Percentiles rank a stretch among this genome's conserved stretches.
Conservation (phyloP, 2,113 vertebrate species). For the Erythrocercus mccallii region DNA sequence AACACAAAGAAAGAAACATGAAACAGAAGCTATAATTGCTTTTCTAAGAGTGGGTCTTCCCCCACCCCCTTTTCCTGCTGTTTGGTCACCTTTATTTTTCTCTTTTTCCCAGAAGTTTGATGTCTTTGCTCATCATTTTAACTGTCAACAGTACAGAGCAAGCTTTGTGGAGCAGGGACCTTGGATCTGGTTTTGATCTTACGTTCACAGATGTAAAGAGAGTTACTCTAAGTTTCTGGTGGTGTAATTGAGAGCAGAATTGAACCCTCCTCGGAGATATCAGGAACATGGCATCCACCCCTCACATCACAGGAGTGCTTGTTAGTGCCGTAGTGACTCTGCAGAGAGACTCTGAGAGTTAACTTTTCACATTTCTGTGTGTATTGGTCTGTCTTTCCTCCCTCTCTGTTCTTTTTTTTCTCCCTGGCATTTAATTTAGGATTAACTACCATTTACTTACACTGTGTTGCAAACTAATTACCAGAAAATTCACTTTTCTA, state of each 20-base stretch:
- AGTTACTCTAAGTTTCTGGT: background rate
- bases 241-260: background rate
- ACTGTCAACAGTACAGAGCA: slow-evolving; percentile 10
- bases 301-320: background rate
- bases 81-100: slow-evolving; percentile 50
- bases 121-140: slow-evolving; percentile 36
- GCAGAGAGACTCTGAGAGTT: background rate
- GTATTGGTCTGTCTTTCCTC: background rate
- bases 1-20: background rate
- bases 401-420: background rate
- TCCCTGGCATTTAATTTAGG: background rate
- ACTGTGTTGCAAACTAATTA: background rate
- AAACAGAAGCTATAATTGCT: slow-evolving; percentile 48
- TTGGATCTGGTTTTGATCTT: slow-evolving; percentile 22
- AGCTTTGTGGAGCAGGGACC: background rate
- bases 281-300: background rate
- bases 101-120: background rate
- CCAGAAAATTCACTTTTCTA: background rate
- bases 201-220: background rate
- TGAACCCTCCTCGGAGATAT: background rate
- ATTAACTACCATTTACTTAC: background rate
- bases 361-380: background rate
- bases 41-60: background rate
- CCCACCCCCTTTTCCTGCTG: background rate
- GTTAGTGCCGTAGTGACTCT: background rate